phyloP scores from a whole-genome alignment of 2,113 vertebrate genomes.

The Gymnocephalus cernua region DNA sequence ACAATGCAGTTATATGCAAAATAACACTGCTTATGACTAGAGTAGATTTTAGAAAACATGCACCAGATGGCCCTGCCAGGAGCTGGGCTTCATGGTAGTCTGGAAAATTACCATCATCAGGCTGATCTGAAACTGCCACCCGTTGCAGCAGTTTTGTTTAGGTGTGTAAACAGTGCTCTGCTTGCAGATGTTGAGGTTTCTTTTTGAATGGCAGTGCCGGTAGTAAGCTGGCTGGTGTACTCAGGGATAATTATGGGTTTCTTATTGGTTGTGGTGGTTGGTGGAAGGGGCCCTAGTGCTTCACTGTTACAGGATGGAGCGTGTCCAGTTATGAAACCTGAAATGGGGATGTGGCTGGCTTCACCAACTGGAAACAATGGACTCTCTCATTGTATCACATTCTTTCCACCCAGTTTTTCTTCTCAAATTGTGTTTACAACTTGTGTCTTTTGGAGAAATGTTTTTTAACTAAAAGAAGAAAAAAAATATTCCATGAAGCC shows the following conservation, averaged over 20 bases:
- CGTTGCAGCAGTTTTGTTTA: conserved; percentile 39
- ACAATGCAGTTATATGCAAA: conserved; percentile 7
- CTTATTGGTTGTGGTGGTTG: conserved; percentile 42
- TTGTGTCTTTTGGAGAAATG: not conserved
- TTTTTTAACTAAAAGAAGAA: not conserved
- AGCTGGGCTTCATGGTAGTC: conserved; percentile 59
- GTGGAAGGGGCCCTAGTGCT: conserved; percentile 34
- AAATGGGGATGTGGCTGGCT: conserved; percentile 69
- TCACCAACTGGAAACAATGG: conserved; percentile 70
- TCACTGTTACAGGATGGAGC: conserved; percentile 48
- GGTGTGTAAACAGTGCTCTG: conserved; percentile 43
- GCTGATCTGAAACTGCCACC: conserved; percentile 36
- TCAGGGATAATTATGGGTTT: conserved; percentile 68
- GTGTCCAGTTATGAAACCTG: conserved; percentile 67
- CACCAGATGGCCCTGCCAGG: conserved; percentile 71
- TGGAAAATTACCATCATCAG: conserved; percentile 72
- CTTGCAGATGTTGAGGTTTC: conserved; percentile 68
- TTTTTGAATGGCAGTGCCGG: conserved; percentile 41
- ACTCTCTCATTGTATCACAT: conserved; percentile 41
- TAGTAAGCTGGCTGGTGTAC: conserved; percentile 52
- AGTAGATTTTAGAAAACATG: conserved; percentile 44
- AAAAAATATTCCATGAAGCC: not conserved
- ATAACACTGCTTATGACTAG: conserved; percentile 42
- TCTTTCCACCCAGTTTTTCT: conserved; percentile 42
- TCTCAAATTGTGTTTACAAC: conserved; percentile 29